Evolutionary conservation across 1,140 invertebrate genomes (phyloP).

Genomic region (Drosophila athabasca): DNA sequence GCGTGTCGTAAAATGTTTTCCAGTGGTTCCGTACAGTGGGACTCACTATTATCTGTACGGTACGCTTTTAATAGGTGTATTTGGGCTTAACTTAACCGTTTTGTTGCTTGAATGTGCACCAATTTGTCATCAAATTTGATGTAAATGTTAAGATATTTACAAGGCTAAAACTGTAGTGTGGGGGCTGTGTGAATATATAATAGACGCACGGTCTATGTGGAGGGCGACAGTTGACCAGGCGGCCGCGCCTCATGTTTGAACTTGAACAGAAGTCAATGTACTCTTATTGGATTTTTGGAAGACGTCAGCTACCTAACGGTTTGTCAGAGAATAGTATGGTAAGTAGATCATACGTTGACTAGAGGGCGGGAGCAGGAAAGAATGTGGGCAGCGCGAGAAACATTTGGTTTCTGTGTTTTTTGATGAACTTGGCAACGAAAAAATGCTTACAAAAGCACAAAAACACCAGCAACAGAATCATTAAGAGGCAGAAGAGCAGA

Average conservation of each 20-base stretch:
- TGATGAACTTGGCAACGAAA: conserved; percentile 73
- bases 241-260: no score
- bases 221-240: no score
- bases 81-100: no score
- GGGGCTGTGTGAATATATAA: no score
- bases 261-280: no score
- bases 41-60: not conserved
- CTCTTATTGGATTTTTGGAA: conserved; percentile 2
- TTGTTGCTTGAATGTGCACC: no score
- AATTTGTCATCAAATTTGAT: no score
- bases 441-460: conserved; percentile 44
- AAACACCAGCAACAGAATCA: conserved; percentile 36
- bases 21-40: conserved; percentile 3
- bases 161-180: no score
- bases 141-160: no score
- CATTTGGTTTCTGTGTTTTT: conserved; percentile 7
- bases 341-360: not conserved
- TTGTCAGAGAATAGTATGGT: conserved; percentile 12
- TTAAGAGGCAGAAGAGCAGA: not conserved
- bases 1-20: conserved; percentile 35
- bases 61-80: no score
- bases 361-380: not conserved
- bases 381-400: conserved; percentile 12
- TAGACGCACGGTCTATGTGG: no score
- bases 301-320: conserved; percentile 15